Evolutionary conservation across 2,797 vertebrate species (phyloP).

Genomic region (Aythya fuligula): DNA sequence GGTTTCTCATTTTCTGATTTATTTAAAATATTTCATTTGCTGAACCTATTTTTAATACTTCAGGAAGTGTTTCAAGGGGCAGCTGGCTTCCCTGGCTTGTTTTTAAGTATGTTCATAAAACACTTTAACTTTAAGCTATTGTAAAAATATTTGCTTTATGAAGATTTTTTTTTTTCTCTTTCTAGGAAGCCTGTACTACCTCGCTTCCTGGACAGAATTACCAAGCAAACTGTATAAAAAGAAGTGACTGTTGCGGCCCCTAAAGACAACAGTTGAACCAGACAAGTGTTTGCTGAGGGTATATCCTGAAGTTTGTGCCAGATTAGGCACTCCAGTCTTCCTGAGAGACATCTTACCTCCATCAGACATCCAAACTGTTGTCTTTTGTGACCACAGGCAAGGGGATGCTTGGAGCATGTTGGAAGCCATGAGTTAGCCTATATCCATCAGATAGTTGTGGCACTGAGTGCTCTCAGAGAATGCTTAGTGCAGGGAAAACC

Average conservation of each 20-base stretch:
- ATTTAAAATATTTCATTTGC: slow-evolving; percentile 7
- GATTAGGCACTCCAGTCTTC: not conserved
- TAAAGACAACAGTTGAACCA: slow-evolving; percentile 10
- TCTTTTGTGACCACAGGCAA: not conserved
- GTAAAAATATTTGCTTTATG: not conserved
- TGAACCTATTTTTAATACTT: slow-evolving; percentile 27
- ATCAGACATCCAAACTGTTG: not conserved
- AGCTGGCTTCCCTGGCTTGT: not conserved
- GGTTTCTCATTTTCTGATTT: slow-evolving; percentile 27
- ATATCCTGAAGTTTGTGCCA: slow-evolving; percentile 4
- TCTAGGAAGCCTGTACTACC: slow-evolving; percentile 15
- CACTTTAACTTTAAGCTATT: not conserved
- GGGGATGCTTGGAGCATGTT: not conserved
- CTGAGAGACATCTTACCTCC: not conserved
- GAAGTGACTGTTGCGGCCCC: not conserved
- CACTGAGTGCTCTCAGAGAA: not conserved
- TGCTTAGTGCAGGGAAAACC: accelerated
- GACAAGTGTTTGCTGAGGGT: slow-evolving; percentile 12
- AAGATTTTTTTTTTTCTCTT: not conserved
- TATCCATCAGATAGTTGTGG: not conserved
- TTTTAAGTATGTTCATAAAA: not conserved
- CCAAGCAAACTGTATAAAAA: not conserved
- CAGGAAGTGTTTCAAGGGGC: not conserved
- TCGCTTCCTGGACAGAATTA: not conserved
- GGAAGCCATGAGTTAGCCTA: not conserved